These are phyloP conservation scores for Ips nitidus DNA, from an alignment of 1,140 invertebrate species.

Conservation along the genomic window DNA sequence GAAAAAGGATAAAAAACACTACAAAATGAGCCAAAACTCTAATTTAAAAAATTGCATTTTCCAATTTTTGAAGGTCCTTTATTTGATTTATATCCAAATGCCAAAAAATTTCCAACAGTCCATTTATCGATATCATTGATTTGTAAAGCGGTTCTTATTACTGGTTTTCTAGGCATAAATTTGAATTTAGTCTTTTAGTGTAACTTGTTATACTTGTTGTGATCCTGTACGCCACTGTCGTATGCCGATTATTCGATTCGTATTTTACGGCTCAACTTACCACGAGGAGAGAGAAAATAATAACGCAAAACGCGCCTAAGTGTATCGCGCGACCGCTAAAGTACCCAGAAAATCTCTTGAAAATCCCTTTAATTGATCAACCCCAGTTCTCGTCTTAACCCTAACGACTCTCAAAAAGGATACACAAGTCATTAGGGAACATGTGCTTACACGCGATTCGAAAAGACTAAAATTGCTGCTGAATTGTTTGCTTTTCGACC, in stretches of 20 bases:
- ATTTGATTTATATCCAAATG: too few relatives aligned
- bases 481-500: too few relatives aligned
- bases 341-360: conserved; percentile 36
- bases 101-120: too few relatives aligned
- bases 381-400: conserved; percentile 40
- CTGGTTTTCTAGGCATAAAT: too few relatives aligned
- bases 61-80: too few relatives aligned
- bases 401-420: conserved; percentile 48
- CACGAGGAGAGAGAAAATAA: conserved; percentile 20
- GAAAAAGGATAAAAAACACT: too few relatives aligned
- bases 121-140: too few relatives aligned
- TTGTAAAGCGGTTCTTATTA: too few relatives aligned
- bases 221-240: conserved; percentile 7
- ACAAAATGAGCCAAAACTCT: too few relatives aligned
- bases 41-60: too few relatives aligned
- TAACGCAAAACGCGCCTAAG: conserved; percentile 38
- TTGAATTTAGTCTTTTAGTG: too few relatives aligned
- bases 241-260: conserved; percentile 17
- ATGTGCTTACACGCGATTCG: conserved; percentile 27
- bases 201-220: too few relatives aligned
- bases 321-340: conserved; percentile 33
- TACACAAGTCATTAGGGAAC: conserved; percentile 40
- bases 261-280: conserved; percentile 26
- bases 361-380: conserved; percentile 45
- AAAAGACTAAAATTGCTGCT: conserved; percentile 15